Base-by-base conservation (phyloP, 2,113 vertebrate species). In the Anhinga rufa region DNA sequence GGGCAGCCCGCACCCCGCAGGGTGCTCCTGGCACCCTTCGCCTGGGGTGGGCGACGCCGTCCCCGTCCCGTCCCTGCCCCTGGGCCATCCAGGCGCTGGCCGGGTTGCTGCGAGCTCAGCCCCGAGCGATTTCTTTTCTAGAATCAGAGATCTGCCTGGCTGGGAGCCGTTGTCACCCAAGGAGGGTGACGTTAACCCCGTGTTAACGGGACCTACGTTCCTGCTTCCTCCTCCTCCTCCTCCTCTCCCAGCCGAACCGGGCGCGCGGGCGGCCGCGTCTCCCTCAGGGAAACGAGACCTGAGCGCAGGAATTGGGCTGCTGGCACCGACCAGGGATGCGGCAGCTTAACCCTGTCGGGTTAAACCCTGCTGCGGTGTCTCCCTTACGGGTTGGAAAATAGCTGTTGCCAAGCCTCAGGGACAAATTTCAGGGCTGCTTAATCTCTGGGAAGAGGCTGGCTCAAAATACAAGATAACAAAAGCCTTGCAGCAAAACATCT, bases 361-460 rank as follows among this genome's bases (percentile, higher is more conserved):
- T 94, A 71, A 86, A 81, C 42, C 2, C 0, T 44, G 38, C 60
- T 44, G 58, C 25, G 26, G 25, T 81, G 60, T 80, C 66, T 91
- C 84, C 4, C 21, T 25, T 78, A 54, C 1, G 9, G 74, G 49
- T 46, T 74, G 57, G 71, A 86, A 93, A 93, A 88, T 55, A 69
- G 82, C 82, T 78, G 82, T 81, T 70, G 12, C 54, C 69, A 8
- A 92, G 77, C 68, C 75, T 92, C 89, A 83, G 84, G 95, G 92
- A 92, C 62, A 10, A 78, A 81, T 94, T 84, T 95, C 95, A 96
- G 88, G 92, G 92, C 95, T 93, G 64, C 55, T 89, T 91, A 71
- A 92, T 93, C 91, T 90, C 74, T 0, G 1, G 48, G 80, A 82
- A 62, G 93, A 84, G 25, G 10, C 71, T 79, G 86, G 48, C 76